A percentile compares a stretch with the other conserved stretches of the same genome.
Evolutionary conservation across 53 echinoderm and acorn worm genomes (phyloP).

Genomic region (Paracentrotus lividus): DNA sequence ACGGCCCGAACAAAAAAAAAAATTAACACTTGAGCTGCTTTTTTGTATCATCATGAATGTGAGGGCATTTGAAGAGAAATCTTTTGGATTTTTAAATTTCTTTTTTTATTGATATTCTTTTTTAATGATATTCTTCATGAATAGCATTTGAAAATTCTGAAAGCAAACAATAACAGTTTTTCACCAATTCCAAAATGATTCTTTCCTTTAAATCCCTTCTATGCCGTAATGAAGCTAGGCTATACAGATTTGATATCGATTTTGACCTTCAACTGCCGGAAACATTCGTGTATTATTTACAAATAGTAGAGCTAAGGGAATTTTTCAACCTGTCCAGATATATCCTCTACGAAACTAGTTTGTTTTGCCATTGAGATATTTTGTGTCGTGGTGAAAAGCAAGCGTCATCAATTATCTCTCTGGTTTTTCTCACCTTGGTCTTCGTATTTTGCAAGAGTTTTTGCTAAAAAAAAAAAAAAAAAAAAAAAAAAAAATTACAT

Average conservation of each 20-base stretch:
- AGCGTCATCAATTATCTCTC: neutral
- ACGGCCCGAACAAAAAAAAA: too few species aligned
- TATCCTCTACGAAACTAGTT: neutral
- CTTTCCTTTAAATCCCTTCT: neutral
- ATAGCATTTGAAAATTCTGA: too few species aligned
- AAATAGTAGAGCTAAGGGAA: neutral
- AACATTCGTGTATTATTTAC: conserved; percentile 39
- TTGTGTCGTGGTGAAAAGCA: neutral
- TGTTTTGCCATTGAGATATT: neutral
- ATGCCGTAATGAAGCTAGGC: neutral
- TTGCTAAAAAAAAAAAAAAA: neutral
- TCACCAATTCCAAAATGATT: neutral
- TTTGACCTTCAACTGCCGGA: conserved; percentile 41
- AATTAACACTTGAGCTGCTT: too few species aligned
- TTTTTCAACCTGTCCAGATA: neutral
- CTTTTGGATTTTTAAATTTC: too few species aligned
- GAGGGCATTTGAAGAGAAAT: too few species aligned
- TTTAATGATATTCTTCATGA: too few species aligned
- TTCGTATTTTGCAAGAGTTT: neutral
- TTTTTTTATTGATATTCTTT: too few species aligned
- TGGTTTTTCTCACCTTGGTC: neutral
- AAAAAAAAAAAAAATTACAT: neutral
- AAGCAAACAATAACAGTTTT: too few species aligned
- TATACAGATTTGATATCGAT: conserved; percentile 2
- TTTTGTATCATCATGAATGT: too few species aligned